Base-by-base conservation (phyloP, 2,888 invertebrate species). In the Oligia strigilis region DNA sequence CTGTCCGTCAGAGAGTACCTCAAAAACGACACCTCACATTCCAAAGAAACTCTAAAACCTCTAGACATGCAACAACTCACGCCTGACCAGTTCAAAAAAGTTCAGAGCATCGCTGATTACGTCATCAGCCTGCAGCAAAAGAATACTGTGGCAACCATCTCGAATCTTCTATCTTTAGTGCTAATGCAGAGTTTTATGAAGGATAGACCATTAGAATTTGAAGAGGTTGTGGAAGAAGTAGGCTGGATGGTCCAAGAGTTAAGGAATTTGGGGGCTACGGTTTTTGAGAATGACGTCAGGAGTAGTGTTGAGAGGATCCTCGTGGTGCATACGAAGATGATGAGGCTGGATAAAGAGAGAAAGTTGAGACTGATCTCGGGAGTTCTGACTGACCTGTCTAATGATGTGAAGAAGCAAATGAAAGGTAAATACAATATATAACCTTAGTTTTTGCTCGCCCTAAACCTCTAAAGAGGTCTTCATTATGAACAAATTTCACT, bases 1-100 rank as follows among this genome's bases (percentile, higher is more conserved):
- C 97, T 99, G 76, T 99, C 99, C 0, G 97, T 98, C 6, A 97
- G 97, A 82, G 95, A 97, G 36, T 98, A 97, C 95, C 96, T 98
- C 2, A 71, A 88, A 86, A 89, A 95, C 84, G 92, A 95, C 87
- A 91, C 97, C 64, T 93, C 96, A 85, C 93, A 97, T 85, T 94
- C 97, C 46, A 80, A 83, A 89, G 97, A 98, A 90, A 94, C 97
- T 0, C 94, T 94, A 4, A 96, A 97, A 79, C 97, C 98, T 0
- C 84, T 97, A 0, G 97, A 98, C 88, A 92, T 97, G 78, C 98
- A 98, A 92, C 97, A 97, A 90, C 92, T 98, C 43, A 97, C 97
- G 5, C 97, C 97, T 3, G 95, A 96, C 75, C 98, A 98, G 92
- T 97, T 98, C 83, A 93, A 94, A n/a, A 94, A 98, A 72, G 97